Base-by-base conservation (phyloP, 2,797 vertebrate species). In the Helarctos malayanus region DNA sequence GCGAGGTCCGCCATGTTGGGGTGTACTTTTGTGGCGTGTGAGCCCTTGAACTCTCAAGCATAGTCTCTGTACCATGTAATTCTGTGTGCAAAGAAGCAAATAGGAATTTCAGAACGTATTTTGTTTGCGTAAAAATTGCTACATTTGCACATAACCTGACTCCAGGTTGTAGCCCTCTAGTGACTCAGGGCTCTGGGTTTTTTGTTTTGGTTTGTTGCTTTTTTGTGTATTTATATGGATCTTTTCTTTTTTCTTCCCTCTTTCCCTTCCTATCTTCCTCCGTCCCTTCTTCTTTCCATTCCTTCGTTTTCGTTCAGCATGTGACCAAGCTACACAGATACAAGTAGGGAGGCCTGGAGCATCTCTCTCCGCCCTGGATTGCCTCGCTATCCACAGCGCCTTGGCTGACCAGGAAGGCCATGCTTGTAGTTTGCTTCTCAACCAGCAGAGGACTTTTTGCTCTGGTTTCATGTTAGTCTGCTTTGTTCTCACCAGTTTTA, bases 361-460 rank as follows among this genome's bases (percentile, higher is more conserved):
- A 5, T n/a, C 15, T 63, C 32, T 27, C 47, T 76, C 7, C 16
- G 13, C 29, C 13, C 9, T 47, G 19, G 75, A 76, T 45, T 79
- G 25, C 25, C 10, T 47, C 41, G 10, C 13, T 52, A 8, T 5
- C 8, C 27, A 27, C 35, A 9, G 32, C 29, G 14, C 35, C 10
- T 5, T n/a, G 63, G 45, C 56, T 56, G 76, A 83, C n/a, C 23
- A 2, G 29, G 11, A 16, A 32, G 13, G 13, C 21, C 32, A 47
- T 19, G 29, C 57, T n/a, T 97, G 97, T 89, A 97, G 73, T 97
- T 96, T 95, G 38, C 78, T 27, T 79, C 32, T 73, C 83, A 63
- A 80, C 98, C 97, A 98, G 97, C 97, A 98, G 98, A 97, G 98
- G 98, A 92, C 97, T 84, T 97, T 97, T 91, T 71, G 97, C 54